Base-by-base conservation (phyloP, 1,140 invertebrate species). In the Melitaea cinxia region DNA sequence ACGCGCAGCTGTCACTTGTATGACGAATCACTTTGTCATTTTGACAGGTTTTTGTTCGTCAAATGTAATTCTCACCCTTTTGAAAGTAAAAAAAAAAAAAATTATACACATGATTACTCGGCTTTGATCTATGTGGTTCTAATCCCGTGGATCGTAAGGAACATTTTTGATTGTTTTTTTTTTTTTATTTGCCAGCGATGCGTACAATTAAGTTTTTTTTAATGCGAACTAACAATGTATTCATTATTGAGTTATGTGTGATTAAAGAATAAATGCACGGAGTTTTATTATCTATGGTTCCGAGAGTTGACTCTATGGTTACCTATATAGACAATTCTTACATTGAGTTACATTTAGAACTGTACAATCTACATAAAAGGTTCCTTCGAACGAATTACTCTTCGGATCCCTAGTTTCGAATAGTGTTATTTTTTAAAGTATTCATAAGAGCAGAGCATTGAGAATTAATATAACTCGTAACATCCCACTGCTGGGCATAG, bases 1-100 rank as follows among this genome's bases (percentile, higher is more conserved):
- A 52, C 75, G 56, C 68, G 77, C 85, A 88, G 75, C 85, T 88
- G 85, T 83, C 82, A 80, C 55, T 63, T 50, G 70, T 84, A 78
- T 85, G 83, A 88, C 85, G 85, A 85, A 88, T 88, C 82, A 85
- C 79, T 85, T 83, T 84, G 82, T 87, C 82, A 85, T 77, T 84
- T 72, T 88, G 83, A 85, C 83, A 85, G 82, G 70, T 81, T 77
- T 80, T 80, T 81, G 80, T 77, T 70, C 77, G 73, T 73, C 77
- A 79, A 71, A 74, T 78, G 80, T 80, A 77, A 84, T 88, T 82
- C 76, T 81, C 85, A 85, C 85, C 85, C 85, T 85, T 84, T 83
- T 76, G 70, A 78, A 74, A 63, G 49, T 47, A 50, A 56, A 49
- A 61, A 42, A 67, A 71, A 68, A 61, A 42, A 67, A 71, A 68